Conservation (phyloP, 2,797 vertebrate genomes). For the Manis javanica region DNA sequence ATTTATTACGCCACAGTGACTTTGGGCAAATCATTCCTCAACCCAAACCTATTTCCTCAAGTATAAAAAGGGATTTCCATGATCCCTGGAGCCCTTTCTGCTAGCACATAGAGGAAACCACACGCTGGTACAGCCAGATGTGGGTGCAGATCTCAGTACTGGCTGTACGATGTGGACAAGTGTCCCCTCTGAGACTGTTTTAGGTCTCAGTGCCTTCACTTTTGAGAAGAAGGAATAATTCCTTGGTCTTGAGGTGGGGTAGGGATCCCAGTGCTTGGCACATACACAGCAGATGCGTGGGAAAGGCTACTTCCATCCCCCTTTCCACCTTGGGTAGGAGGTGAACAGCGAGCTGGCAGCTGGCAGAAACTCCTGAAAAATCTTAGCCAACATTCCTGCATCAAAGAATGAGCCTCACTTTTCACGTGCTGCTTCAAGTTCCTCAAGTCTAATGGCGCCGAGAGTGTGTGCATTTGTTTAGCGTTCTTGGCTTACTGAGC, state of each 20-base stretch:
- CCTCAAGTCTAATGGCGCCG: not conserved
- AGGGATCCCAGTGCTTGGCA: not conserved
- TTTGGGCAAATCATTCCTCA: not conserved
- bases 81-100: not conserved
- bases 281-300: fast-evolving
- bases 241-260: not conserved
- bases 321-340: not conserved
- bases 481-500: not conserved
- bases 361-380: not conserved
- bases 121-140: not conserved
- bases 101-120: not conserved
- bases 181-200: not conserved
- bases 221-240: not conserved
- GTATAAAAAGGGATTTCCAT: not conserved
- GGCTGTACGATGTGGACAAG: too few relatives aligned
- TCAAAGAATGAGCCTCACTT: not conserved
- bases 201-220: not conserved
- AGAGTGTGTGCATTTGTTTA: not conserved
- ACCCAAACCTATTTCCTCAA: not conserved
- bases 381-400: not conserved
- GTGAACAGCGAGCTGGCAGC: not conserved
- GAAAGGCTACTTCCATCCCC: not conserved
- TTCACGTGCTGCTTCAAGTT: not conserved
- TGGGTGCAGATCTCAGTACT: fast-evolving
- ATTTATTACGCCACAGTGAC: not conserved